A percentile compares a stretch with the other conserved stretches of the same genome.
Evolutionary conservation across 2,113 vertebrate species (phyloP).

Genomic region (Clarias macrocephalus): DNA sequence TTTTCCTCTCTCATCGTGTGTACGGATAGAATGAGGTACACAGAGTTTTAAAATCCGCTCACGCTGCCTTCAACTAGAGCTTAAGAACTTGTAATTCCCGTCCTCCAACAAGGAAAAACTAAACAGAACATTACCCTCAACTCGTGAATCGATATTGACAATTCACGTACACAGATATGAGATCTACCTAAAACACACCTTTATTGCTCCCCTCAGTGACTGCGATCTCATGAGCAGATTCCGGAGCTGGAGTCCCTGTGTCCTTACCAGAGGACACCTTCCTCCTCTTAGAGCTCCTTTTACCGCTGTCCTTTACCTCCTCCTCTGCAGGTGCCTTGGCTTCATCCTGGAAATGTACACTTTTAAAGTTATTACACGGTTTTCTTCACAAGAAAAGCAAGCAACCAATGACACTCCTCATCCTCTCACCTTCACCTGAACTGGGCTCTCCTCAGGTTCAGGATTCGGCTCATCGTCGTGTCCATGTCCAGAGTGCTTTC

Average conservation of each 20-base stretch:
- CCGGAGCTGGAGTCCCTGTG: not conserved
- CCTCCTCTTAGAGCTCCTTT: conserved; percentile 59
- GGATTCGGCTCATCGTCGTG: conserved; percentile 7
- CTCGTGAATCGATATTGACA: not conserved
- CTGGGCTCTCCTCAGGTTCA: not conserved
- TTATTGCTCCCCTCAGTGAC: not conserved
- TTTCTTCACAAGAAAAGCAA: not conserved
- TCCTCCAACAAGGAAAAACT: not conserved
- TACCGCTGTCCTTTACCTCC: not conserved
- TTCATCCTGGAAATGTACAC: conserved; percentile 34
- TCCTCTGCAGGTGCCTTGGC: not conserved
- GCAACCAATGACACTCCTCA: not conserved
- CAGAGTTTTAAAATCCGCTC: not conserved
- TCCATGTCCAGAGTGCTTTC: conserved; percentile 49
- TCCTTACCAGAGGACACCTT: conserved; percentile 53
- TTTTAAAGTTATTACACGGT: no score
- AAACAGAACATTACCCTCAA: not conserved
- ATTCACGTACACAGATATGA: not conserved
- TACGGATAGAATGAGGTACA: not conserved
- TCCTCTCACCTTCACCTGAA: conserved; percentile 51
- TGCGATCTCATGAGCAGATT: conserved; percentile 23
- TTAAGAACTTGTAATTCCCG: not conserved
- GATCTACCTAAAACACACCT: conserved; percentile 42
- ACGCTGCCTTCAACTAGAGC: not conserved
- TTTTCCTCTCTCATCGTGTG: not conserved